Percentiles rank a stretch among this genome's conserved stretches.
Evolutionary conservation across 23 tunicate genomes (phyloP).

Genomic region (Oikopleura vanhoeffeni): DNA sequence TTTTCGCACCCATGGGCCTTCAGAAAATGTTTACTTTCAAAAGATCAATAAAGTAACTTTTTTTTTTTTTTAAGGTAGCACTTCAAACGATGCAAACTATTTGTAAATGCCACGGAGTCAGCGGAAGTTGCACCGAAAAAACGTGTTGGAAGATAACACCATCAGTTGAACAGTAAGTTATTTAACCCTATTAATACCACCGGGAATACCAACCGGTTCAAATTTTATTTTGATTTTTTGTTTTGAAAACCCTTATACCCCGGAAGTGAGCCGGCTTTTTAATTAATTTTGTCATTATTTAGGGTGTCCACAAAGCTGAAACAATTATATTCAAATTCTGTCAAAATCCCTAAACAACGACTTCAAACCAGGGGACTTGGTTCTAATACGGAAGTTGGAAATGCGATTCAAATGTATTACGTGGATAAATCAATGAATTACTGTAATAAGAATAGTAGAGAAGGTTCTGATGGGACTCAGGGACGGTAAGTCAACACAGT

Average conservation of each 20-base stretch:
- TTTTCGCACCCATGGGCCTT: too few species aligned
- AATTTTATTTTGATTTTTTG: background rate
- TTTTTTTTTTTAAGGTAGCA: constrained; percentile 32
- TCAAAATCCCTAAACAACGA: background rate
- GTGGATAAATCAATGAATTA: background rate
- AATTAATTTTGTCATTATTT: too few species aligned
- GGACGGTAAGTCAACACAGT: background rate
- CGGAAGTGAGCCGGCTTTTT: too few species aligned
- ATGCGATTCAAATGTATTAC: background rate
- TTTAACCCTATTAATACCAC: background rate
- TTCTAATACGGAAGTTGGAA: background rate
- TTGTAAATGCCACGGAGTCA: constrained; percentile 78
- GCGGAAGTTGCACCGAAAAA: constrained; percentile 55
- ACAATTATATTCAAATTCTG: background rate
- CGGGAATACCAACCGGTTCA: background rate
- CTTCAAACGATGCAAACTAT: constrained; percentile 17
- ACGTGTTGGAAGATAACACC: constrained; percentile 85
- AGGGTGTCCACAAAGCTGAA: background rate
- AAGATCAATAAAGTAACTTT: too few species aligned
- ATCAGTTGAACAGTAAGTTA: constrained; percentile 2
- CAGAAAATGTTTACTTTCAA: too few species aligned
- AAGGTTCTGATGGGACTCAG: background rate
- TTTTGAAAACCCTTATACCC: too few species aligned
- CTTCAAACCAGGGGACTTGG: background rate
- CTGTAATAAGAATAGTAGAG: background rate